Evolutionary conservation across 2,888 invertebrate species (phyloP), one percentile per base, ranked within the genome.

Genomic region (Ctena decussata): DNA sequence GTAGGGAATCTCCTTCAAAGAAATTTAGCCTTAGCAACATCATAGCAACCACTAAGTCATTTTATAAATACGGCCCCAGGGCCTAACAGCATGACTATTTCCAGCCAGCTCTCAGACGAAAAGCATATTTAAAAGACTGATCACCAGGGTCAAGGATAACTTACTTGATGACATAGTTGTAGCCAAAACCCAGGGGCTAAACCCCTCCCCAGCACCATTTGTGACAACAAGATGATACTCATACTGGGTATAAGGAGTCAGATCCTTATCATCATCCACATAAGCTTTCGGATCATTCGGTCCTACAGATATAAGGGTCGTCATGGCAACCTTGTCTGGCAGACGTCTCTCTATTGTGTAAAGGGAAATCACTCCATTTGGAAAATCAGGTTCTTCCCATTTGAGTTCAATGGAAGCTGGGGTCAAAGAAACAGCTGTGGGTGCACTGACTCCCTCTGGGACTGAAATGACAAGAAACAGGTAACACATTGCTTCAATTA

Each of bases 81-180:
- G n/a, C n/a, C n/a, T n/a, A n/a, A n/a, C n/a, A n/a, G n/a, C n/a
- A n/a, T n/a, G n/a, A n/a, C n/a, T n/a, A n/a, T n/a, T n/a, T n/a
- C n/a, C n/a, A n/a, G n/a, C n/a, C n/a, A n/a, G n/a, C n/a, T n/a
- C n/a, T n/a, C n/a, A n/a, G n/a, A n/a, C n/a, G n/a, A n/a, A n/a
- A n/a, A n/a, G n/a, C n/a, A n/a, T n/a, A n/a, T n/a, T n/a, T n/a
- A n/a, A n/a, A n/a, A n/a, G n/a, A n/a, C n/a, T n/a, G n/a, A n/a
- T n/a, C n/a, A n/a, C n/a, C n/a, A n/a, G n/a, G n/a, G n/a, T n/a
- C n/a, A n/a, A n/a, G n/a, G n/a, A n/a, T n/a, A 27, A 90, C 94
- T 91, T 87, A 95, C 95, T 88, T 53, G 95, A 93, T 32, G 95
- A 90, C 84, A 90, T 93, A 6, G 95, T 95, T 57, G 88, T 91